Evolutionary conservation across 2,797 vertebrate species (phyloP).

Genomic region (Microctenopoma steveboyesi): DNA sequence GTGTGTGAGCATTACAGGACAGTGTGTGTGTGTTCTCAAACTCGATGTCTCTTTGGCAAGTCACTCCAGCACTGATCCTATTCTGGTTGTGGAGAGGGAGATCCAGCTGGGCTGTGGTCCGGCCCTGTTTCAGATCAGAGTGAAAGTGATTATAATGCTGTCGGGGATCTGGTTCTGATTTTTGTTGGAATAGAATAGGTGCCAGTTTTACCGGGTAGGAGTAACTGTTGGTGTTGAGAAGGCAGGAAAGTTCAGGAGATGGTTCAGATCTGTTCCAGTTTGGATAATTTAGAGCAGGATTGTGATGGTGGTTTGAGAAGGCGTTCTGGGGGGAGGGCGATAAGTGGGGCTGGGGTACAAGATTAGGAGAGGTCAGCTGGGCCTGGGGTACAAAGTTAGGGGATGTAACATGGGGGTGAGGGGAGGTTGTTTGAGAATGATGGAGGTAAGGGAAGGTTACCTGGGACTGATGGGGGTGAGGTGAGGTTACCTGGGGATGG

Average conservation of each 20-base stretch:
- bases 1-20: constrained; percentile 3
- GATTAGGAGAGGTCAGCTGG: constrained; percentile 15
- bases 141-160: neutral
- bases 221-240: constrained; percentile 18
- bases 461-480: neutral
- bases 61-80: constrained; percentile 12
- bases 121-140: constrained; percentile 41
- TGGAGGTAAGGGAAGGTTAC: neutral
- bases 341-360: neutral
- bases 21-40: constrained; percentile 4
- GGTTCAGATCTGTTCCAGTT: constrained; percentile 38
- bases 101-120: constrained; percentile 24
- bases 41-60: constrained; percentile 6
- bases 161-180: neutral
- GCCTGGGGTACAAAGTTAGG: neutral
- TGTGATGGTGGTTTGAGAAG: neutral
- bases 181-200: neutral
- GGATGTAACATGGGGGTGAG: neutral
- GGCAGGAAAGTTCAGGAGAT: constrained; percentile 10
- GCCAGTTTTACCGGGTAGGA: constrained; percentile 46
- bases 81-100: constrained; percentile 30
- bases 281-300: constrained; percentile 1
- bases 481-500: neutral
- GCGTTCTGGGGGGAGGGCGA: constrained; percentile 2
- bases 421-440: neutral